Conservation (phyloP, 2,797 vertebrate species). For the Falco peregrinus region DNA sequence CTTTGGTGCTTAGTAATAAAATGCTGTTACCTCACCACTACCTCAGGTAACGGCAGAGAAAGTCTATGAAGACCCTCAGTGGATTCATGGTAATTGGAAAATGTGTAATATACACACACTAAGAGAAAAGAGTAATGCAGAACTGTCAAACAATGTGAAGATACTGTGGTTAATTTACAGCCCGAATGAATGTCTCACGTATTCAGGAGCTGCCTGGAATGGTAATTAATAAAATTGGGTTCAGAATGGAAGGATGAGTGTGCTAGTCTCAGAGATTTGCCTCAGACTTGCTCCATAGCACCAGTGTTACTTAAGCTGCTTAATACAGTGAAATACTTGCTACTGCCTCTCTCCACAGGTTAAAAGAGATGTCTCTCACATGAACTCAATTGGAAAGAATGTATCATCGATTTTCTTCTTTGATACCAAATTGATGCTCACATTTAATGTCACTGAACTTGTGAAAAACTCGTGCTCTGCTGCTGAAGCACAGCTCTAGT, state of each 20-base stretch:
- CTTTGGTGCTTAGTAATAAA: neutral
- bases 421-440: neutral
- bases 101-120: neutral
- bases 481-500: neutral
- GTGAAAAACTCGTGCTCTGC: neutral
- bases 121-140: neutral
- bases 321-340: neutral
- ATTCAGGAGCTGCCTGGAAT: neutral
- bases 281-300: neutral
- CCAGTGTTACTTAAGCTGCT: neutral
- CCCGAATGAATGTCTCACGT: neutral
- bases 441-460: neutral
- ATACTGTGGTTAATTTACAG: neutral
- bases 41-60: neutral
- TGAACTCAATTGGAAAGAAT: neutral
- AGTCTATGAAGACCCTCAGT: neutral
- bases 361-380: neutral
- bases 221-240: neutral
- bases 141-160: neutral
- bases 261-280: neutral
- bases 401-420: neutral
- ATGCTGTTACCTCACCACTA: neutral
- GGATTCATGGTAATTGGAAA: neutral
- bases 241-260: neutral
- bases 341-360: neutral